Evolutionary conservation across 2,113 vertebrate genomes (phyloP), one percentile per base, ranked within the genome.

Genomic region (Xiphophorus hellerii): DNA sequence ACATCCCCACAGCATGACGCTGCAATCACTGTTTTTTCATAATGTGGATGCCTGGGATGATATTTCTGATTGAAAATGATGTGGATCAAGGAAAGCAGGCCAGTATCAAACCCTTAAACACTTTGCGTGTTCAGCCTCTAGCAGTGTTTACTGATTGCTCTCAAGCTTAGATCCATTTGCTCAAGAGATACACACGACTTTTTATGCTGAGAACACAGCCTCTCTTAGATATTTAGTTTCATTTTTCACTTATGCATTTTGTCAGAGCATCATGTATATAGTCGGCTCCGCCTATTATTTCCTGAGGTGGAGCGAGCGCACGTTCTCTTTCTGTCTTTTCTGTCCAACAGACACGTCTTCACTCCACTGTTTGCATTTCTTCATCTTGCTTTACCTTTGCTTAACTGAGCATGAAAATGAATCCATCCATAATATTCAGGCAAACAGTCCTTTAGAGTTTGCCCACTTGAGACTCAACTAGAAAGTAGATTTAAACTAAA

Each of bases 171-270:
- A 74, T 89, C 75, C 70, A 30, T 66, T 54, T 48, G 39, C 76
- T 20, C 6, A 20, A 67, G 61, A 69, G 28, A 84, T 5, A 12
- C 66, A 31, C 5, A 17, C 22, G 69, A 82, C 78, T 78, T 77
- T 73, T 20, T 39, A 6, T 28, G 17, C 74, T 62, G 51, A 11
- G 5, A 51, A n/a, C 15, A 31, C 35, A n/a, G 51, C 37, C 27
- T 81, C 22, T 4, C 42, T 62, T 29, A 3, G 37, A 74, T 27
- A 30, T 44, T 12, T 8, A 9, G 7, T 10, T 33, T 3, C 29
- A n/a, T 2, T 69, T 74, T 85, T 82, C 69, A 71, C 74, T 62
- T 72, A 62, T 76, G 65, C n/a, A 54, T 85, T 64, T 60, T 70
- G 39, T 37, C 33, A 28, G 28, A 37, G n/a, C 17, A n/a, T 69